Evolutionary conservation across 2,888 invertebrate species (phyloP).

Genomic region (Eulithis prunata): DNA sequence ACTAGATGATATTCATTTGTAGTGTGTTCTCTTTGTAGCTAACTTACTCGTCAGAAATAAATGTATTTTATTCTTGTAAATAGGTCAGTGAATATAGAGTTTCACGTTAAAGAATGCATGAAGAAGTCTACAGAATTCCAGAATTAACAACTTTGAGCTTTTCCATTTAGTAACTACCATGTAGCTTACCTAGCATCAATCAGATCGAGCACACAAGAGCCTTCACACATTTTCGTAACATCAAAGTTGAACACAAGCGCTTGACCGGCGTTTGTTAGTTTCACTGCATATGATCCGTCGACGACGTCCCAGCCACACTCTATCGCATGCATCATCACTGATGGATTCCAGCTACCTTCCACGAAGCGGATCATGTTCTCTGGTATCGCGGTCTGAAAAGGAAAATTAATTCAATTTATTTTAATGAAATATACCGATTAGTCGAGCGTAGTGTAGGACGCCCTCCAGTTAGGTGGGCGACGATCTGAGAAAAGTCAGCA

Average conservation of each 20-base stretch:
- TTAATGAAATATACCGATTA: no score
- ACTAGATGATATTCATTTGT: no score
- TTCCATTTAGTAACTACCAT: background rate
- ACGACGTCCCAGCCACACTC: constrained; percentile 93
- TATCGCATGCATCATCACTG: constrained; percentile 88
- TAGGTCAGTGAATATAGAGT: no score
- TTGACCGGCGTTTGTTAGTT: constrained; percentile 87
- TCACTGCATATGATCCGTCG: constrained; percentile 92
- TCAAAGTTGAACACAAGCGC: constrained; percentile 87
- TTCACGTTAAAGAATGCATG: no score
- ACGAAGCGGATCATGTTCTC: constrained; percentile 87
- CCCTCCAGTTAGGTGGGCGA: no score
- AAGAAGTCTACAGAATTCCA: no score
- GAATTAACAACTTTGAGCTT: no score
- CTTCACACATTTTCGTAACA: constrained; percentile 51
- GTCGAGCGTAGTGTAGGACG: no score
- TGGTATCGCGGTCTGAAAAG: constrained; percentile 86
- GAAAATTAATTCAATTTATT: background rate
- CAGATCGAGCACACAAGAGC: constrained; percentile 75
- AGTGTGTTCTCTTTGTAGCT: no score
- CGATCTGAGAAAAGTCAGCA: no score
- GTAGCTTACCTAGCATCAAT: constrained; percentile 4
- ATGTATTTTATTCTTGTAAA: no score
- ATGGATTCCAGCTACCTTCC: constrained; percentile 92
- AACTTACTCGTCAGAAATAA: no score